These are phyloP conservation scores for Drosophila kanekoi DNA, from an alignment of 2,888 invertebrate genomes.

Conservation along the genomic window DNA sequence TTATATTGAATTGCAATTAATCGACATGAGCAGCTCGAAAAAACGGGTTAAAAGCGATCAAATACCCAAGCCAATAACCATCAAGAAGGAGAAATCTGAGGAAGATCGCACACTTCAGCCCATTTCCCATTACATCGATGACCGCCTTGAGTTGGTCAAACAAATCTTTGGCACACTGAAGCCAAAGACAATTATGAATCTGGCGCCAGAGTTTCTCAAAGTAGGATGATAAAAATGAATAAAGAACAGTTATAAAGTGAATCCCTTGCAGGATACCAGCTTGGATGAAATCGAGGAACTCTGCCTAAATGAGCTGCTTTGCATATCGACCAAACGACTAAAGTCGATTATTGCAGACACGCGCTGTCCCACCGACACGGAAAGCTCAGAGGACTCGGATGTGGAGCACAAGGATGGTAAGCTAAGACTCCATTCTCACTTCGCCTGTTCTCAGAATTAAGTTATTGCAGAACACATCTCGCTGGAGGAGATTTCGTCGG, in stretches of 20 bases:
- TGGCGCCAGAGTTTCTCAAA: slow-evolving; percentile 86
- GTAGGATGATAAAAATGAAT: slow-evolving; percentile 50
- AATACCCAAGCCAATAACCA: slow-evolving; percentile 82
- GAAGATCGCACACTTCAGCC: slow-evolving; percentile 86
- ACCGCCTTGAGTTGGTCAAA: slow-evolving; percentile 87
- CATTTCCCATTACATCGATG: slow-evolving; percentile 87
- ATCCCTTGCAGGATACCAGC: slow-evolving; percentile 65
- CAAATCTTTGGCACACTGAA: slow-evolving; percentile 87
- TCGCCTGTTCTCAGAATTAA: neutral
- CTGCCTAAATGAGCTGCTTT: slow-evolving; percentile 88
- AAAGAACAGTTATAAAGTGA: neutral
- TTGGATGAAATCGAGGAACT: slow-evolving; percentile 87
- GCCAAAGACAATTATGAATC: slow-evolving; percentile 86
- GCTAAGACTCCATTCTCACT: neutral
- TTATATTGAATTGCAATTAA: neutral
- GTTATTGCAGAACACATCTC: slow-evolving; percentile 86
- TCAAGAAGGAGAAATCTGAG: slow-evolving; percentile 84
- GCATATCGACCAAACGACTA: slow-evolving; percentile 88
- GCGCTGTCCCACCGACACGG: slow-evolving; percentile 84
- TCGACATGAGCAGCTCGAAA: slow-evolving; percentile 75
- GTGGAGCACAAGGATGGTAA: slow-evolving; percentile 82
- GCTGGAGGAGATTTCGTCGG: slow-evolving; percentile 87
- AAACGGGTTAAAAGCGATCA: slow-evolving; percentile 72
- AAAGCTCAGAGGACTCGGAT: slow-evolving; percentile 84
- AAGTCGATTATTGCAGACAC: slow-evolving; percentile 86